Percentiles rank a stretch among this genome's conserved stretches.
Evolutionary conservation across 2,888 invertebrate species (phyloP).

Genomic region (Apamea sordens): DNA sequence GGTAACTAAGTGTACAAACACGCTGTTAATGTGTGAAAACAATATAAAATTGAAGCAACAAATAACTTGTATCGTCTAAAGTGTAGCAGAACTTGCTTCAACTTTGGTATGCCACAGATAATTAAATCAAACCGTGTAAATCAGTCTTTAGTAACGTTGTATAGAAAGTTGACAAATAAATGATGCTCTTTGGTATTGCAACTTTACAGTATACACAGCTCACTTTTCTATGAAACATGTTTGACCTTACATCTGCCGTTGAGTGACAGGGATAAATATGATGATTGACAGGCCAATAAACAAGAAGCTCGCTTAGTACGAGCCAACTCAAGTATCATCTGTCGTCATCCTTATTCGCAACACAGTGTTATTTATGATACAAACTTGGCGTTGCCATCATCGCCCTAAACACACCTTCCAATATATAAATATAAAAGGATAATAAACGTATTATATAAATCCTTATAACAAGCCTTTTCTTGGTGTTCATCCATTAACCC

Average conservation of each 20-base stretch:
- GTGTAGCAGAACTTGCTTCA: neutral
- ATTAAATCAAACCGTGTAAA: neutral
- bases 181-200: neutral
- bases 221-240: neutral
- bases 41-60: neutral
- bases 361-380: neutral
- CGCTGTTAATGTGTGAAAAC: no score
- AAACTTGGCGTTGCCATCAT: no score
- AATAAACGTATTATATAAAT: no score
- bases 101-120: neutral
- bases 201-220: neutral
- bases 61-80: neutral
- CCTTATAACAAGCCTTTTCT: no score
- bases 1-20: neutral
- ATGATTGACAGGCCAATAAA: slow-evolving; percentile 19
- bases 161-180: neutral
- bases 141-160: neutral
- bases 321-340: neutral
- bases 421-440: no score
- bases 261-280: neutral
- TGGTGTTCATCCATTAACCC: no score
- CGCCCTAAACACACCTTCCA: no score
- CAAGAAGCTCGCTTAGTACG: neutral
- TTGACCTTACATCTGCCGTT: neutral
- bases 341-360: neutral